Evolutionary conservation across 2,113 vertebrate species (phyloP), one percentile per base, ranked within the genome.

Genomic region (Paradoxurus hermaphroditus): DNA sequence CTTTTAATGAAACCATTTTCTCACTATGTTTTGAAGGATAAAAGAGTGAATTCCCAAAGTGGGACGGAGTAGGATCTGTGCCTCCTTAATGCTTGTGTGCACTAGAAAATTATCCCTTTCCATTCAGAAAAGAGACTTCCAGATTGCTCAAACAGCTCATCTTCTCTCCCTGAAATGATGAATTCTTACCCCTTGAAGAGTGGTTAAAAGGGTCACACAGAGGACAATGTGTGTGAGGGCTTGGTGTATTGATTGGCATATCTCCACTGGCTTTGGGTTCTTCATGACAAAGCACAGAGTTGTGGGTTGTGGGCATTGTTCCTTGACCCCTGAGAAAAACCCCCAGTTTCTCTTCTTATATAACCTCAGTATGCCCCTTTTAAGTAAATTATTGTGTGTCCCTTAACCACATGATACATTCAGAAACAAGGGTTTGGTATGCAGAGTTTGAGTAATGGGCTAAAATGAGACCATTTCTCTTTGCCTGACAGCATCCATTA

Each of bases 391-490:
- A 90, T 46, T 67, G n/a, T 0, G 0, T 96, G 73, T 67, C 56
- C 84, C 86, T 97, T 97, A 77, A 59, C 29, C 34, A 77, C 0
- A 29, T 27, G 65, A 10, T 82, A n/a, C 39, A 79, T 51, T 96
- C 25, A 88, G 95, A 98, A 15, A 14, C 2, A 96, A 78, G 44
- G 62, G 93, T 59, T 92, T 90, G 84, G 6, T 86, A n/a, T 77
- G 77, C 70, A 72, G 94, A 91, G 96, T 97, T 96, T 96, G 82
- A 98, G 94, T 97, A 98, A 98, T 92, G 89, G 85, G 16, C 29
- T 59, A 79, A 98, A 98, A 96, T 86, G 84, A 97, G 77, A 94
- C 78, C 87, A 96, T 98, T 97, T 90, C 59, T 98, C 93, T 97
- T 94, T 87, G 9, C 36, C 44, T 97, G 96, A 95, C 88, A 95